Percentiles rank a stretch among this genome's conserved stretches.
phyloP scores from a whole-genome alignment of 30 jellyfish, hydroid and myxozoan genomes.

The Hydractinia symbiolongicarpus region DNA sequence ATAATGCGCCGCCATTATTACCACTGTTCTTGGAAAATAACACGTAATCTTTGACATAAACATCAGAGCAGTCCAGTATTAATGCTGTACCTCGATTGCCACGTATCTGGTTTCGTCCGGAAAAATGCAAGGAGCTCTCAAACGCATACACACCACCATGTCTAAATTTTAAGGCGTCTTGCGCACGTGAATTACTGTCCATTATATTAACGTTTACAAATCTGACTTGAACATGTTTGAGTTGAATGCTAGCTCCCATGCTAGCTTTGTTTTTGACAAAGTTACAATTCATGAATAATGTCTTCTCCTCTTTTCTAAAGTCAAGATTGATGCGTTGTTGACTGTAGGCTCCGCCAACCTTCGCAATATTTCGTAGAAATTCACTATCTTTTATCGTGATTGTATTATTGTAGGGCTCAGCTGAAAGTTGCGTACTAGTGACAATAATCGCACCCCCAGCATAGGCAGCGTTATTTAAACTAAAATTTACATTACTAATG shows the following conservation, averaged over 20 bases:
- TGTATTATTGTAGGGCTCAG: background rate
- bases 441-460: slow-evolving; percentile 22
- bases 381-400: background rate
- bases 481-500: background rate
- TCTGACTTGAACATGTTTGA: background rate
- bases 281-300: background rate
- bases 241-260: slow-evolving; percentile 23
- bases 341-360: slow-evolving; percentile 4
- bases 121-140: slow-evolving; percentile 1
- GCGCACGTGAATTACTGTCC: background rate
- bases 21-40: slow-evolving; percentile 8
- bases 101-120: background rate
- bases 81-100: slow-evolving; percentile 20
- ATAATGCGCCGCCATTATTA: slow-evolving; percentile 17
- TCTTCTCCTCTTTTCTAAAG: slow-evolving; percentile 4
- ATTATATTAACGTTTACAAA: background rate
- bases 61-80: slow-evolving; percentile 4
- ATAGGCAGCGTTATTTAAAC: background rate
- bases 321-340: background rate
- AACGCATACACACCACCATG: slow-evolving; percentile 20
- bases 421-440: slow-evolving; percentile 6
- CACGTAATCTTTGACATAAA: background rate
- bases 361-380: background rate
- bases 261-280: background rate
- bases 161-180: background rate